phyloP scores from a whole-genome alignment of 2,113 vertebrate genomes.

The Trachemys scripta region DNA sequence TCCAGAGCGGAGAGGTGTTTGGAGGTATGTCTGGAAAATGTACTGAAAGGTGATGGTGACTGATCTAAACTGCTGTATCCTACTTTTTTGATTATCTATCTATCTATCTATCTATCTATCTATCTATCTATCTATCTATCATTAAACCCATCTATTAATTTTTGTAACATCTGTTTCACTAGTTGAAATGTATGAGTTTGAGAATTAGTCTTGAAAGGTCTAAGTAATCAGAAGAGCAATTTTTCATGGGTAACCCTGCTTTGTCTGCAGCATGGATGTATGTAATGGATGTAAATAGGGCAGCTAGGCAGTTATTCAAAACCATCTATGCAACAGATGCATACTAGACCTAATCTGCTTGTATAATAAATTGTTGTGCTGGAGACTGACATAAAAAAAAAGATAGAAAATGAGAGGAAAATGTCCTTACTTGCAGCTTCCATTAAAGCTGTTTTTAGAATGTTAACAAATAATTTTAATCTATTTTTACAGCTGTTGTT shows the following conservation, averaged over 20 bases:
- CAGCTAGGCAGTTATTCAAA: neutral
- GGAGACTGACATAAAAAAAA: neutral
- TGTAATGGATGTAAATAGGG: neutral
- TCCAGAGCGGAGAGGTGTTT: neutral
- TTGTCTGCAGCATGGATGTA: neutral
- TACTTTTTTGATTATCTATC: neutral
- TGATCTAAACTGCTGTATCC: neutral
- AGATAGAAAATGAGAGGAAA: neutral
- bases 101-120: neutral
- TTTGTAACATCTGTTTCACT: neutral
- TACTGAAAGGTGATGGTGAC: neutral
- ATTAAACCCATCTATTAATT: neutral
- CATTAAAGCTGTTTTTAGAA: neutral
- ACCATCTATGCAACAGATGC: slow-evolving; percentile 10
- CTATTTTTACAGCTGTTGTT: neutral
- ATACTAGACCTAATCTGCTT: neutral
- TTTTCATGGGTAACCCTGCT: neutral
- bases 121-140: neutral
- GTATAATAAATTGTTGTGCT: neutral
- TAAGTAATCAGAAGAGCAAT: fast-evolving
- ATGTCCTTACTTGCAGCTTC: neutral
- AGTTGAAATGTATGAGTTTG: neutral
- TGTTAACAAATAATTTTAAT: neutral
- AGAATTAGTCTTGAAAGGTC: neutral
- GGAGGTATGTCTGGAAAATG: neutral